Percentiles rank a stretch among this genome's conserved stretches.
phyloP scores from a whole-genome alignment of 2,113 vertebrate genomes.

The Ochotona princeps region DNA sequence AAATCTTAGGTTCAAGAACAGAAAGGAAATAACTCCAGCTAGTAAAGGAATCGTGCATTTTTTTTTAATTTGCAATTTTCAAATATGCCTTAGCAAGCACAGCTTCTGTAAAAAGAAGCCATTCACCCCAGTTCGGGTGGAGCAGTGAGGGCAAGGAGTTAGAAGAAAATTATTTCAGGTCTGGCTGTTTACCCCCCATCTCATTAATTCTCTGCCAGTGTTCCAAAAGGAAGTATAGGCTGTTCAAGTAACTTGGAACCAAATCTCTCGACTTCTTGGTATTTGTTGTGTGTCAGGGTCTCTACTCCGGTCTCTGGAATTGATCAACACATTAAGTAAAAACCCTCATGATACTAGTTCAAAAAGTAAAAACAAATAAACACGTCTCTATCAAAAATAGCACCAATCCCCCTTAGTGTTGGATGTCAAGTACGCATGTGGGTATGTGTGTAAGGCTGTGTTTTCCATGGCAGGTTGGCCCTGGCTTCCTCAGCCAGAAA shows the following conservation, averaged over 20 bases:
- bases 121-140: too few species aligned
- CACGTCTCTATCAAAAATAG: not conserved
- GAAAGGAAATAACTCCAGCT: not conserved
- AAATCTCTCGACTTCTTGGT: not conserved
- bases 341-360: not conserved
- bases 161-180: not conserved
- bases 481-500: not conserved
- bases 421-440: too few species aligned
- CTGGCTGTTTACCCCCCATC: not conserved
- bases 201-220: not conserved
- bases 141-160: not conserved
- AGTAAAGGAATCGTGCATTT: not conserved
- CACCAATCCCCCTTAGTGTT: not conserved
- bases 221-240: not conserved
- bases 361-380: conserved; percentile 30
- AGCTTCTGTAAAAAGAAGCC: not conserved
- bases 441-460: not conserved
- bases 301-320: not conserved
- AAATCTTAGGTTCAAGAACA: not conserved
- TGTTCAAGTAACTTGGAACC: not conserved
- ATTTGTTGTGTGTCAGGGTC: not conserved
- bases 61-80: not conserved
- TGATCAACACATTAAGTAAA: not conserved
- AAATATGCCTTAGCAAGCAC: not conserved
- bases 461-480: not conserved